Evolutionary conservation across 2,888 invertebrate species (phyloP).

Genomic region (Microplitis manilae): DNA sequence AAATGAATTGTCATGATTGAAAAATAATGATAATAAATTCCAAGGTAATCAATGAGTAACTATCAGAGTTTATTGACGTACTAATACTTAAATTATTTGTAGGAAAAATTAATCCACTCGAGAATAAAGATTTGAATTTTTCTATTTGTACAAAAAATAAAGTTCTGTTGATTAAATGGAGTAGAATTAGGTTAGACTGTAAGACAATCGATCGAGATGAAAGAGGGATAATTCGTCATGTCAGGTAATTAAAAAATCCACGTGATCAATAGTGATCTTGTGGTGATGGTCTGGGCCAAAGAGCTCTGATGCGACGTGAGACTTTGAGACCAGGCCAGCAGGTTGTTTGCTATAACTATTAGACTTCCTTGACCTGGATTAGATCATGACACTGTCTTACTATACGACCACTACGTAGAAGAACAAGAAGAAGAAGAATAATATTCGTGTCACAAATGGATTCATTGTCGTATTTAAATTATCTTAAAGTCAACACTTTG

Average conservation of each 20-base stretch:
- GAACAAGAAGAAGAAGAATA: not conserved
- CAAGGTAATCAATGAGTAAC: not conserved
- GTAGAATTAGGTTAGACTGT: not conserved
- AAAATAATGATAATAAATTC: not conserved
- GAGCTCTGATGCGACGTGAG: not conserved
- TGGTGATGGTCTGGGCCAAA: not conserved
- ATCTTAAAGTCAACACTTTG: not conserved
- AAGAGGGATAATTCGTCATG: conserved; percentile 12
- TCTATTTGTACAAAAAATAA: not conserved
- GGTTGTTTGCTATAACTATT: not conserved
- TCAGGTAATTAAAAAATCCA: conserved; percentile 12
- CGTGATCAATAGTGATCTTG: conserved; percentile 32
- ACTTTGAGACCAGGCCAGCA: conserved; percentile 11
- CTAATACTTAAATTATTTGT: too few species aligned
- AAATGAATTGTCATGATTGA: conserved; percentile 4
- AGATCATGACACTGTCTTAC: conserved; percentile 17
- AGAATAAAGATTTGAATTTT: not conserved
- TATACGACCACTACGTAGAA: not conserved
- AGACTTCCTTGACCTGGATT: conserved; percentile 39
- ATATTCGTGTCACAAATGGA: conserved; percentile 7
- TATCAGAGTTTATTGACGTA: not conserved
- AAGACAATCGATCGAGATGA: conserved; percentile 3
- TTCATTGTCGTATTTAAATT: conserved; percentile 8
- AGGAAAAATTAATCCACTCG: too few species aligned
- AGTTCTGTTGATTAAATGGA: not conserved